phyloP scores from a whole-genome alignment of 2,113 vertebrate species.

The Collichthys lucidus region DNA sequence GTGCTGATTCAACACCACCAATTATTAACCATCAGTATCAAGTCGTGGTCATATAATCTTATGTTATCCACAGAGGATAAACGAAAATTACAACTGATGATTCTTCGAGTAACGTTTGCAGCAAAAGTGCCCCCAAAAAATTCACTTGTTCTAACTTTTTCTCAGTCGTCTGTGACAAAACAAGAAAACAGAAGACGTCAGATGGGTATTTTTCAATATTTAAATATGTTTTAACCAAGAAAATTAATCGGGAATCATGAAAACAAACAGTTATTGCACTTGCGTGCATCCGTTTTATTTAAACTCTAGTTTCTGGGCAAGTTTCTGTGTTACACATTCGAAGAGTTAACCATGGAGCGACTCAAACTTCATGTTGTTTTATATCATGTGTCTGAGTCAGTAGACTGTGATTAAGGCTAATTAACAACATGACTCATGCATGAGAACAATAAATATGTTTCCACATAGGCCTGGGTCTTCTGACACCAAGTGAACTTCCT shows the following conservation, averaged over 20 bases:
- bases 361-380: not conserved
- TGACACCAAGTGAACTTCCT: conserved; percentile 47
- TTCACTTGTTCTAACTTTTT: too few species aligned
- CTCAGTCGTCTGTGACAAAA: too few species aligned
- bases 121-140: too few species aligned
- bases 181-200: too few species aligned
- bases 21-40: too few species aligned
- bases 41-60: not conserved
- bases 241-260: not conserved
- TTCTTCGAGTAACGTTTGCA: too few species aligned
- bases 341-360: not conserved
- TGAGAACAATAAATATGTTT: conserved; percentile 8
- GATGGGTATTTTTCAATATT: too few species aligned
- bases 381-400: not conserved
- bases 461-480: conserved; percentile 6
- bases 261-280: not conserved
- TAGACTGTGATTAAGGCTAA: not conserved
- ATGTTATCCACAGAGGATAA: not conserved
- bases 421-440: conserved; percentile 5
- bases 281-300: not conserved
- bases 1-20: not conserved
- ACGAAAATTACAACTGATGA: too few species aligned
- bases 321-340: not conserved
- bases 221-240: too few species aligned
- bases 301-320: not conserved